A percentile compares a stretch with the other conserved stretches of the same genome.
Conservation (phyloP, 2,888 invertebrate genomes). For the Temnothorax ravouxi region DNA sequence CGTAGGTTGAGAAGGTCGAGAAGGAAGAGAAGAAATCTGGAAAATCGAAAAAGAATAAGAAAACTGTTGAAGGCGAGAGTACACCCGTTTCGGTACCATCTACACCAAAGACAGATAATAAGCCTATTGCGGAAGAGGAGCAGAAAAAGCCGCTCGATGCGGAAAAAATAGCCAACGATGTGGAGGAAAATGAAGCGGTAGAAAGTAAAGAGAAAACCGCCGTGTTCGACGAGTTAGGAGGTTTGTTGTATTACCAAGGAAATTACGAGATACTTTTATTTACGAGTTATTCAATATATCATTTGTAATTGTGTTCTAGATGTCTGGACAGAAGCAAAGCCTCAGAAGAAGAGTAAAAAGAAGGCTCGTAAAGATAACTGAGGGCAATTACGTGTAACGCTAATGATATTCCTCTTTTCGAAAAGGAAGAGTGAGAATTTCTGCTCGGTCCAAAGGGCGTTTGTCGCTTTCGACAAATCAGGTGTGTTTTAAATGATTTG, state of each 20-base stretch:
- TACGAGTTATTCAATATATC: background rate
- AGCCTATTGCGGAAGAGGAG: constrained; percentile 70
- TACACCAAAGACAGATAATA: constrained; percentile 77
- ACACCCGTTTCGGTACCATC: constrained; percentile 60
- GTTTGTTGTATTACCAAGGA: constrained; percentile 71
- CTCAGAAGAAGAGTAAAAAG: constrained; percentile 92
- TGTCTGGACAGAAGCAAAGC: constrained; percentile 92
- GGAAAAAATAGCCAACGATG: constrained; percentile 73
- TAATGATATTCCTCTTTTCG: constrained; percentile 63
- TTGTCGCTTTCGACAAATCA: constrained; percentile 72
- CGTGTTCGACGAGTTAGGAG: constrained; percentile 89
- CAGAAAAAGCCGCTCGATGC: constrained; percentile 72
- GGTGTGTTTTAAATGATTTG: constrained; percentile 76
- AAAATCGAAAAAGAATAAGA: constrained; percentile 85
- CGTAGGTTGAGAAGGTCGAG: constrained; percentile 79
- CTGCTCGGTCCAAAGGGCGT: constrained; percentile 69
- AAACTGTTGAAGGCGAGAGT: constrained; percentile 81
- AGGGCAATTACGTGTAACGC: constrained; percentile 77
- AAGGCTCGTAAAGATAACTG: constrained; percentile 92
- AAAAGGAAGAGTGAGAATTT: constrained; percentile 70
- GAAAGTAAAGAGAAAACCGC: constrained; percentile 81
- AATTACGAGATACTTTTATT: background rate
- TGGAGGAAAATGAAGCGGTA: constrained; percentile 72
- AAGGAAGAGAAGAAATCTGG: constrained; percentile 85
- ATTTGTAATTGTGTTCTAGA: constrained; percentile 86